Conservation (phyloP, 2,888 invertebrate genomes). For the Pristionchus arcanus region DNA sequence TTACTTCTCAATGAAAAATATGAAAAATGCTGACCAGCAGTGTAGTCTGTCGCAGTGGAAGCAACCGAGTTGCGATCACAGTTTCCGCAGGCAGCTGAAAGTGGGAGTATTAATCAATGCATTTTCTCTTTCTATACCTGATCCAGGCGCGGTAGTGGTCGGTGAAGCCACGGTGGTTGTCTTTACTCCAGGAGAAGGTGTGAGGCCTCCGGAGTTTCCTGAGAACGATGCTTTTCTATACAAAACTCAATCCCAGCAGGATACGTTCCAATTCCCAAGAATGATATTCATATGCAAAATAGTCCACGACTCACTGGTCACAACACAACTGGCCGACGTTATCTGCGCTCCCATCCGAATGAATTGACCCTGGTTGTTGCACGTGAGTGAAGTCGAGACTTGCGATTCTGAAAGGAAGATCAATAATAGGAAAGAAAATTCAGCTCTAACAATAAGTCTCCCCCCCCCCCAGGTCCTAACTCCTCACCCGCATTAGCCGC, state of each 20-base stretch:
- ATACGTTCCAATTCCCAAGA: too few relatives aligned
- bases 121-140: not conserved
- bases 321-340: conserved; percentile 40
- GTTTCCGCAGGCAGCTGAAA: conserved; percentile 25
- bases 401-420: conserved; percentile 27
- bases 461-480: too few relatives aligned
- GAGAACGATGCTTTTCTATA: not conserved
- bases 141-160: conserved; percentile 44
- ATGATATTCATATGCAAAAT: too few relatives aligned
- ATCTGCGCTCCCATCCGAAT: conserved; percentile 34
- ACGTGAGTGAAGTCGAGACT: conserved; percentile 50
- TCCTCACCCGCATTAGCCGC: conserved; percentile 29
- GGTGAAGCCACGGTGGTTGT: conserved; percentile 9
- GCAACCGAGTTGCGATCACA: conserved; percentile 44
- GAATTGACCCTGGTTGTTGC: conserved; percentile 42
- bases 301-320: not conserved
- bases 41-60: conserved; percentile 28
- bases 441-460: too few relatives aligned
- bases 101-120: not conserved
- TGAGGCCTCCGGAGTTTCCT: conserved; percentile 25
- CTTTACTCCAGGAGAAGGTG: not conserved
- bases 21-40: conserved; percentile 29
- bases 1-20: too few relatives aligned
- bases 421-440: too few relatives aligned
- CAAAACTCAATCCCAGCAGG: too few relatives aligned